Evolutionary conservation across 2,113 vertebrate genomes (phyloP), one percentile per base, ranked within the genome.

Genomic region (Barnardius zonarius): DNA sequence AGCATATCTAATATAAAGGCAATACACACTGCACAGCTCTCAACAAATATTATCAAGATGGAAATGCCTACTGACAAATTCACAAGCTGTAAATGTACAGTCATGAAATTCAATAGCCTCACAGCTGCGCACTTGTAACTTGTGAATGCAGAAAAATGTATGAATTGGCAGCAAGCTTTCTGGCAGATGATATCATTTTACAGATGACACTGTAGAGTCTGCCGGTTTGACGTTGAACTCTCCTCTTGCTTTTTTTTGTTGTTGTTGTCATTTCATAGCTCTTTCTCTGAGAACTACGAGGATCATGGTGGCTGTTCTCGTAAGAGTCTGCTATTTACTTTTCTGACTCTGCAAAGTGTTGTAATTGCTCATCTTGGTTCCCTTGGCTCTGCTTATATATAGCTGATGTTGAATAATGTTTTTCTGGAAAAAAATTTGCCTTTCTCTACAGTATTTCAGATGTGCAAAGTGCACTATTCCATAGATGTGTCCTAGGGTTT

Each of bases 91-190:
- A 95, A 92, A 70, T 35, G 82, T 70, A 10, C 76, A 81, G 67
- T 59, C 88, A 69, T 64, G 94, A 67, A 93, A 90, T 93, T 91
- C 93, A 67, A 68, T 80, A 79, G 77, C 46, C 91, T 93, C 72
- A 91, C 96, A 94, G 96, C 95, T 96, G 92, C 95, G 86, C 95
- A 61, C 85, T 79, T 59, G 93, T 61, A 92, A 62, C 77, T 96
- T 75, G 95, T n/a, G 83, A 91, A 87, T 67, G 93, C 85, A 89
- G 83, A 59, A 81, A 81, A 92, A 59, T 11, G 94, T 35, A 75
- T 28, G 91, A 46, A 78, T 77, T 97, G 96, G 96, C 95, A 97
- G 96, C 77, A 55, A 88, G 90, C 86, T 83, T 66, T 81, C 92
- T 94, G 96, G 88, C 95, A 95, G 72, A 96, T 78, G 95, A 91